Evolutionary conservation across 1,140 invertebrate genomes (phyloP), one percentile per base, ranked within the genome.

Genomic region (Drosophila insularis): DNA sequence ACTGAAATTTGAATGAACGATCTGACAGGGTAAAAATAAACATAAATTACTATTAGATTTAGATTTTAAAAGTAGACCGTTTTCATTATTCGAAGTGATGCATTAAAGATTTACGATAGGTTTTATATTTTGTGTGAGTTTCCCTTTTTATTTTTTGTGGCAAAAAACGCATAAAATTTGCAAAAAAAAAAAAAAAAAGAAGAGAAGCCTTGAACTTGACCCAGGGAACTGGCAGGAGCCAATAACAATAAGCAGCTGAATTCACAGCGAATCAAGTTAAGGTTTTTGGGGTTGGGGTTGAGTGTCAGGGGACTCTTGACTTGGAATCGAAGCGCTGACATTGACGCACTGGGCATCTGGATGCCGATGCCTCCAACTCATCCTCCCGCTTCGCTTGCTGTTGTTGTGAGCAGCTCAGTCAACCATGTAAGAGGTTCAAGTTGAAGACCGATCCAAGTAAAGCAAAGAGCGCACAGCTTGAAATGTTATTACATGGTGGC

Each of bases 201-300:
- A 82, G 84, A 77, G 80, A 89, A 89, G 84, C 84, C 84, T 89
- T 89, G 84, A 89, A 89, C 84, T 89, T 89, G 84, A 89, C 84
- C 84, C 71, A 77, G 66, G 68, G 66, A 69, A 59, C 60, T 72
- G 63, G 67, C 74, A 75, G 63, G 56, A 39, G 46, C 73, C 67
- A 71, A 63, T 66, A 46, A 54, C 66, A 56, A 62, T 46, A 43
- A 46, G 59, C 50, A 62, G 39, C 72, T 68, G 54, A 69, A 68
- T 50, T 50, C 17, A 19, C 58, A 64, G 67, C 68, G 87, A 86
- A 73, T 82, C 80, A 71, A 87, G 81, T 82, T 81, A 87, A 78
- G 64, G 13, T n/a, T 56, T 56, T 59, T 7, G 60, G 40, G 21
- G 59, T 73, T 54, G 74, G 53, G 37, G 65, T 70, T 56, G 50